Base-by-base conservation (phyloP, 1,140 invertebrate species). In the Rhopalosiphum padi region DNA sequence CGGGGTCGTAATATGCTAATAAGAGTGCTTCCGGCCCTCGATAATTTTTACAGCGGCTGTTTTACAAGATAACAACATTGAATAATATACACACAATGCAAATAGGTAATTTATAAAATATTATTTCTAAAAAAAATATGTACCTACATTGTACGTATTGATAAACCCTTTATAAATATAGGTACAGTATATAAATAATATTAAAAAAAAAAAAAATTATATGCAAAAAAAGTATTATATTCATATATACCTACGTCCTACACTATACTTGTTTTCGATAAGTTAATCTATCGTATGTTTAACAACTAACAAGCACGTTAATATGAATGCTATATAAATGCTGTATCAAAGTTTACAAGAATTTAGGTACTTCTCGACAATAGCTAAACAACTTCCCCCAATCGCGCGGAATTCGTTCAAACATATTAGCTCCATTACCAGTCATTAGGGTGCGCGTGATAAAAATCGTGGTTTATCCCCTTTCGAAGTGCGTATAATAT, bases 401-500 rank as follows among this genome's bases (percentile, higher is more conserved):
- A 48, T n/a, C 30, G n/a, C 25, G 15, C 21, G 53, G 53, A 90
- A 90, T 90, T 60, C 53, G 89, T 53, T 30, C 48, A 51, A 93
- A 93, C 91, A 51, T 93, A 85, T 93, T 93, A 93, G 82, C 68
- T 93, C 48, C 82, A 93, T 93, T 93, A 86, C 91, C 48, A 48
- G 35, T 86, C 82, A 85, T 86, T 85, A 85, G 77, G 82, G 48
- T 41, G 82, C 22, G n/a, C 48, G 48, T 51, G 35, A 93, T 86
- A 93, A 83, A 93, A 93, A 93, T 93, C 91, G 51, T 25, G 91
- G 91, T 86, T 93, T 86, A 51, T 93, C 48, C 82, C 91, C n/a
- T 41, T 35, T 86, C 82, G 11, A 35, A n/a, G 60, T n/a, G 77
- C 9, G n/a, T 43, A 83, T 30, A n/a, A 35, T 53, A 37, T 68